Base-by-base conservation (phyloP, 2,888 invertebrate genomes). In the Acanthosoma haemorrhoidale region DNA sequence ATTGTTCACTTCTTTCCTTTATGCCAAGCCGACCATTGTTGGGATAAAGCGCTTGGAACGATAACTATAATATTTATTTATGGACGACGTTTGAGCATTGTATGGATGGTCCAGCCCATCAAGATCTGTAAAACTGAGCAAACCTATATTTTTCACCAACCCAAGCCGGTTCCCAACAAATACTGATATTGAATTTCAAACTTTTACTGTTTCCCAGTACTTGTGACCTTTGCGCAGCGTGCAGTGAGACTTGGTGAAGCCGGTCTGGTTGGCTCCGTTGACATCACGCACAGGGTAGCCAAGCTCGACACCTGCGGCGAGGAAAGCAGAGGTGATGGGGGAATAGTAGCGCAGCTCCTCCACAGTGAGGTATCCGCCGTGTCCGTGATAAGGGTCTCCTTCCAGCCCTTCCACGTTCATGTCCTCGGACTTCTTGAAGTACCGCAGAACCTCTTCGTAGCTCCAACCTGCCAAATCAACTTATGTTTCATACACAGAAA, bases 341-440 rank as follows among this genome's bases (percentile, higher is more conserved):
- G 91, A 88, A 58, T 86, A 83, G 75, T 86, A 88, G 21, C 84
- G 84, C 74, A 87, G 90, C 77, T 88, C 80, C 77, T 93, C 92
- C 2, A 93, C 83, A 0, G 87, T 85, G 61, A 93, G 79, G 61
- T 87, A 88, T 0, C 94, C 94, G 0, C 86, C 88, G 0, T 81
- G 84, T 0, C 86, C 85, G 77, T 92, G 92, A 76, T 87, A 90
- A 0, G 81, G 79, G 70, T 85, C 86, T 57, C 83, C 81, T 71
- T 82, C 79, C 6, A 85, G 79, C 68, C 86, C 84, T 0, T 86
- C 84, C 74, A 90, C 89, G 70, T 84, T 83, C 80, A 89, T 89
- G 78, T 91, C 88, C 80, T 94, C 92, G 0, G 89, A 85, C 80
- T 90, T 92, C 73, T 86, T 85, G 77, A 93, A 93, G 77, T 92